Conservation (phyloP, 2,888 invertebrate genomes). For the Glyphotaelius pellucidus region DNA sequence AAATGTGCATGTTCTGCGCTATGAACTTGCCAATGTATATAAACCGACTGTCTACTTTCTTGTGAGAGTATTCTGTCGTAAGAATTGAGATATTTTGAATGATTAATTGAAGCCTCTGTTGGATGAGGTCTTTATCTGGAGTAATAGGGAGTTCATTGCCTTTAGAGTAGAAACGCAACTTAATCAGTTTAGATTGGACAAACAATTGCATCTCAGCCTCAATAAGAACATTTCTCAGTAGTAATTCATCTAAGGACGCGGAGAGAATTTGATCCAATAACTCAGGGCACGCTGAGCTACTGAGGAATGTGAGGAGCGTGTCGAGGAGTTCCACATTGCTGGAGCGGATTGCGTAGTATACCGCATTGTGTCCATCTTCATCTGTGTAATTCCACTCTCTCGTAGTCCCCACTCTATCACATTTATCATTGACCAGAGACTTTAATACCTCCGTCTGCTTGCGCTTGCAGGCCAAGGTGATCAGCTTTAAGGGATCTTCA, state of each 20-base stretch:
- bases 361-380: background rate
- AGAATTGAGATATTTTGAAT: background rate
- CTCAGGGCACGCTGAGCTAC: background rate
- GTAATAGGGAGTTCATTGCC: background rate
- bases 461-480: background rate
- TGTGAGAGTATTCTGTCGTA: background rate
- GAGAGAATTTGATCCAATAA: background rate
- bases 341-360: slow-evolving; percentile 21
- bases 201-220: slow-evolving; percentile 11
- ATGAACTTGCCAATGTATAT: slow-evolving; percentile 12
- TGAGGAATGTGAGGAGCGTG: background rate
- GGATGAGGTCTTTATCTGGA: background rate
- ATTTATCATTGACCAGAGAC: background rate
- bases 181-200: background rate
- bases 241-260: background rate
- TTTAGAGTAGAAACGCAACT: slow-evolving; percentile 5
- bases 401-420: background rate
- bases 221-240: background rate
- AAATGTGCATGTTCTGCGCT: slow-evolving; percentile 3
- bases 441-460: background rate
- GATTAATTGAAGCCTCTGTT: background rate
- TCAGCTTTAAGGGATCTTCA: background rate
- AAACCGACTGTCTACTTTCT: background rate
- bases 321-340: slow-evolving; percentile 10
- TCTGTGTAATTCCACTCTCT: background rate